Evolutionary conservation across 2,888 invertebrate genomes (phyloP).

Genomic region (Perdita meconis): DNA sequence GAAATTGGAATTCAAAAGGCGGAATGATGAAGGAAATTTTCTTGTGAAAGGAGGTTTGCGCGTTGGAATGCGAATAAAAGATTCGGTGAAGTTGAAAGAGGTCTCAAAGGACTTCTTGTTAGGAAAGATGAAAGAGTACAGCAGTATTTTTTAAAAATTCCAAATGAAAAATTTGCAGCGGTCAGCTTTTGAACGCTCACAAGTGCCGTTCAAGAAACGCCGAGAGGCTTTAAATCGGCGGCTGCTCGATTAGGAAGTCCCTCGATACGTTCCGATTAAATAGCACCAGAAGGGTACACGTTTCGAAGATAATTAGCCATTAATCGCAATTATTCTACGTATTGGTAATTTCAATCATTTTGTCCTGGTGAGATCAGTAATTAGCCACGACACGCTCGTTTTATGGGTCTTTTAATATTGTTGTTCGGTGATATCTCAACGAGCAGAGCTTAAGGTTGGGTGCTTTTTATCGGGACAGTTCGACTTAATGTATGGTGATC

Average conservation of each 20-base stretch:
- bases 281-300: constrained; percentile 35
- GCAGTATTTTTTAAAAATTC: too few species aligned
- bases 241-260: constrained; percentile 41
- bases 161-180: too few species aligned
- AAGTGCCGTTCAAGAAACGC: too few species aligned
- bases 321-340: constrained; percentile 38
- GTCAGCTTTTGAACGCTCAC: too few species aligned
- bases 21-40: not conserved
- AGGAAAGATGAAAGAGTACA: too few species aligned
- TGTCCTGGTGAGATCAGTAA: constrained; percentile 51
- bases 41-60: too few species aligned
- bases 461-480: constrained; percentile 24
- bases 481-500: constrained; percentile 6
- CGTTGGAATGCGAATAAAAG: too few species aligned
- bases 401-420: constrained; percentile 35
- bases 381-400: constrained; percentile 41
- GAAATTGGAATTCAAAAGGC: not conserved
- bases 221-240: too few species aligned
- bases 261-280: constrained; percentile 32
- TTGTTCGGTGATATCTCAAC: constrained; percentile 16
- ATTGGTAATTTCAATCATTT: constrained; percentile 55
- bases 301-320: constrained; percentile 63
- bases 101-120: too few species aligned
- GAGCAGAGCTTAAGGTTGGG: not conserved
- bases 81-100: too few species aligned